Evolutionary conservation across 2,888 invertebrate genomes (phyloP).

Genomic region (Sinodicranocentrus sp.): DNA sequence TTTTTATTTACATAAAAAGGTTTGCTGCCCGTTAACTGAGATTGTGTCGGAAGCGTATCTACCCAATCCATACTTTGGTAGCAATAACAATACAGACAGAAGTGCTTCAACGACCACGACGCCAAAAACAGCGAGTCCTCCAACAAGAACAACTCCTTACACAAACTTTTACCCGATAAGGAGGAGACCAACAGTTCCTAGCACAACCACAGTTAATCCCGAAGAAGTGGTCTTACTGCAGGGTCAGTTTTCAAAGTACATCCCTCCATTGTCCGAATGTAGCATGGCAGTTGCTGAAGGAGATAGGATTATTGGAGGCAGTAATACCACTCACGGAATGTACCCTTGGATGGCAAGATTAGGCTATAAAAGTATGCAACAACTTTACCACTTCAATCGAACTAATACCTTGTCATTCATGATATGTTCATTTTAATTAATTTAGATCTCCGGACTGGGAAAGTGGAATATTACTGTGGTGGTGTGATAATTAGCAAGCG

Average conservation of each 20-base stretch:
- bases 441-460: too few relatives aligned
- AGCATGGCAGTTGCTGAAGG: constrained; percentile 17
- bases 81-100: too few relatives aligned
- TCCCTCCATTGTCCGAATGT: constrained; percentile 67
- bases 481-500: too few relatives aligned
- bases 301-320: constrained; percentile 67
- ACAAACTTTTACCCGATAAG: not conserved
- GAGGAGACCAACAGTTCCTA: not conserved
- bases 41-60: constrained; percentile 31
- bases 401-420: too few relatives aligned
- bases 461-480: too few relatives aligned
- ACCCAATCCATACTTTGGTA: too few relatives aligned
- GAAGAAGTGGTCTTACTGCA: not conserved
- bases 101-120: too few relatives aligned
- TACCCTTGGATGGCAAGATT: constrained; percentile 67
- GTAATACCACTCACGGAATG: constrained; percentile 45
- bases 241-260: constrained; percentile 32
- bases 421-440: too few relatives aligned
- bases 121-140: not conserved
- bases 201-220: not conserved
- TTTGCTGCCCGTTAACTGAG: constrained; percentile 65
- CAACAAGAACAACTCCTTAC: not conserved
- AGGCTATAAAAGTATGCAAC: constrained; percentile 65
- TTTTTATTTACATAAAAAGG: too few relatives aligned
- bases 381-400: not conserved